Percentiles rank a stretch among this genome's conserved stretches.
Conservation (phyloP, 2,888 invertebrate species). For the Amphipoea lucens region DNA sequence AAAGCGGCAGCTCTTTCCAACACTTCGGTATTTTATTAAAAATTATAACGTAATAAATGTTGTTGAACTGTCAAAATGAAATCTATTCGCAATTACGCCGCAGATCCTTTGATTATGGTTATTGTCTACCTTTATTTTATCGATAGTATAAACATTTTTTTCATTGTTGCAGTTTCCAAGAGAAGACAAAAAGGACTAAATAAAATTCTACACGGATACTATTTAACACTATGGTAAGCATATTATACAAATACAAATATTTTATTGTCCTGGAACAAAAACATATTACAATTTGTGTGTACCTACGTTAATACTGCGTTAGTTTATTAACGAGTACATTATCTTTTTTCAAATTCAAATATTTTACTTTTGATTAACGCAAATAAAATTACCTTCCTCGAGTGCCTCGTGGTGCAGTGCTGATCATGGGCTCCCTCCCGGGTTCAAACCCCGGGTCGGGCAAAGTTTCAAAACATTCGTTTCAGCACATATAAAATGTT, state of each 20-base stretch:
- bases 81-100: too few species aligned
- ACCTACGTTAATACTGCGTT: too few species aligned
- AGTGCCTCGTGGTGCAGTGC: too few species aligned
- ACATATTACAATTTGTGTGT: too few species aligned
- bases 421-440: neutral
- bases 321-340: neutral
- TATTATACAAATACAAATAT: neutral
- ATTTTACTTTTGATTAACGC: neutral
- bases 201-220: constrained; percentile 14
- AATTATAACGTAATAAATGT: too few species aligned
- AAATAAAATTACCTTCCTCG: neutral
- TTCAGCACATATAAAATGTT: neutral
- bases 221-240: constrained; percentile 62
- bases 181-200: constrained; percentile 34
- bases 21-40: too few species aligned
- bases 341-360: neutral
- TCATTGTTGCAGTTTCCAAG: constrained; percentile 62
- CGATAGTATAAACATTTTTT: neutral
- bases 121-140: neutral
- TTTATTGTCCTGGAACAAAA: too few species aligned
- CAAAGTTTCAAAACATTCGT: neutral
- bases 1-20: too few species aligned
- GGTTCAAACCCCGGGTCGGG: neutral
- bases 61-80: too few species aligned
- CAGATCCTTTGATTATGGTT: neutral